phyloP scores from a whole-genome alignment of 2,888 invertebrate genomes.

The Liodrosophila aerea region DNA sequence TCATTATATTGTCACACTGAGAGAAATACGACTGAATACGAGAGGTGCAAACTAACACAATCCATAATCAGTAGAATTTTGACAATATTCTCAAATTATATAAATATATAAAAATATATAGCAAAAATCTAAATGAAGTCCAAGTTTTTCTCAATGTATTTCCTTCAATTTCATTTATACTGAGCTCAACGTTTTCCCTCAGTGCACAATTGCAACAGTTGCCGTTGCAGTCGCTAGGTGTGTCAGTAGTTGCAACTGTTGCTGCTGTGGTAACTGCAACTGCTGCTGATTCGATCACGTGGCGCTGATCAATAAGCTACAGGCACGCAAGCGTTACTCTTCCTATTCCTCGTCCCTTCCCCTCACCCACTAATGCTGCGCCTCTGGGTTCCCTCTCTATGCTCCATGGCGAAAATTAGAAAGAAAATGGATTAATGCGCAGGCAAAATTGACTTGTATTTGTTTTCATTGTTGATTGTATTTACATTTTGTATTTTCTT shows the following conservation, averaged over 20 bases:
- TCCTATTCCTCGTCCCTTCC: neutral
- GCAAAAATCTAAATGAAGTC: no score
- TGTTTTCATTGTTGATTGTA: slow-evolving; percentile 74
- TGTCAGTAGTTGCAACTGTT: slow-evolving; percentile 77
- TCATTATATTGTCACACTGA: neutral
- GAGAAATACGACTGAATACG: neutral
- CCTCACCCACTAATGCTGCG: no score
- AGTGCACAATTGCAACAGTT: slow-evolving; percentile 74
- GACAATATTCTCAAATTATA: no score
- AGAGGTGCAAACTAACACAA: no score
- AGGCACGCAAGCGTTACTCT: slow-evolving; percentile 70
- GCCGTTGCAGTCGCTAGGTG: slow-evolving; percentile 62
- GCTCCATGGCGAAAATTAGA: slow-evolving; percentile 16
- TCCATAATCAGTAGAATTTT: no score
- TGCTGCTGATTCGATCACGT: slow-evolving; percentile 66
- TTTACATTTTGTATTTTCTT: slow-evolving; percentile 25
- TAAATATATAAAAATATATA: no score
- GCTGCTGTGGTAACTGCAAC: slow-evolving; percentile 19
- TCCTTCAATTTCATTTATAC: no score
- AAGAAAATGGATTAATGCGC: slow-evolving; percentile 79
- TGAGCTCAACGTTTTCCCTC: slow-evolving; percentile 33
- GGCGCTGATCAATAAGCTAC: slow-evolving; percentile 77
- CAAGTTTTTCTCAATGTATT: no score
- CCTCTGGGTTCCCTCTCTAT: neutral
- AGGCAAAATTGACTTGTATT: slow-evolving; percentile 45